These are phyloP conservation scores for Paracanthobrama guichenoti DNA, from an alignment of 2,113 vertebrate species.

Conservation along the genomic window DNA sequence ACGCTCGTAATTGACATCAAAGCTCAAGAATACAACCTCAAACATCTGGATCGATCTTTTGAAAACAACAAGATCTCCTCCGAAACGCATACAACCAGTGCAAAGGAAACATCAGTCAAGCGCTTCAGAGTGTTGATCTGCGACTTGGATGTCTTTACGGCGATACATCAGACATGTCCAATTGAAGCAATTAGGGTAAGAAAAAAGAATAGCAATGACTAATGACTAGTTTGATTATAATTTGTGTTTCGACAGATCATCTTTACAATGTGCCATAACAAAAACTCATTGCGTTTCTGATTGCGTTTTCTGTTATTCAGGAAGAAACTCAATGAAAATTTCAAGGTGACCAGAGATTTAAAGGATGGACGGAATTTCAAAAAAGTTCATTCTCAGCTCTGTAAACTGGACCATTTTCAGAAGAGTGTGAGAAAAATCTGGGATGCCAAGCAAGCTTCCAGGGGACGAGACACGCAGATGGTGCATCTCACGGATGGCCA, in stretches of 20 bases:
- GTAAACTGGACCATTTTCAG: neutral
- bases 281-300: neutral
- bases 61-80: neutral
- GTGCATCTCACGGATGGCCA: neutral
- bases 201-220: neutral
- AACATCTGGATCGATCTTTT: neutral
- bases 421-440: neutral
- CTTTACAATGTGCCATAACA: neutral
- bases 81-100: neutral
- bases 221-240: neutral
- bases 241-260: neutral
- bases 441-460: neutral
- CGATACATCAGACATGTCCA: neutral
- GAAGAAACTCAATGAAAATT: neutral
- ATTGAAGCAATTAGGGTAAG: neutral
- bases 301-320: neutral
- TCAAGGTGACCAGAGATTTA: neutral
- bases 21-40: neutral
- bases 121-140: neutral
- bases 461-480: neutral
- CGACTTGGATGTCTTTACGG: neutral
- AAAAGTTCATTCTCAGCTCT: constrained; percentile 13
- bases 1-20: neutral
- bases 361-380: neutral
- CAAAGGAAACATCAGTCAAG: neutral